Base-by-base conservation (phyloP, 2,888 invertebrate species). In the Limenitis camilla region DNA sequence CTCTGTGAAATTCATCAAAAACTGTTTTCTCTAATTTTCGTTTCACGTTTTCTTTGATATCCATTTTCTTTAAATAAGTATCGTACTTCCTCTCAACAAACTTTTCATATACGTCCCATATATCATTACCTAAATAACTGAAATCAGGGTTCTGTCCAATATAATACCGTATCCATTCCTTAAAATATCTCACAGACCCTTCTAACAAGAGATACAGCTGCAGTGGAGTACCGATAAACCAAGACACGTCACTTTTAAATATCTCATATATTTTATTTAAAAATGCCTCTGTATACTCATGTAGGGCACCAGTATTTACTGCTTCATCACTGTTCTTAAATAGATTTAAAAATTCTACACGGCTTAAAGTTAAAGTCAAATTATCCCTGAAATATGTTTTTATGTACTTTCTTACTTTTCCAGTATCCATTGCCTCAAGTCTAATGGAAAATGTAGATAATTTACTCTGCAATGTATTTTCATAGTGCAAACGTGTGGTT, bases 41-140 rank as follows among this genome's bases (percentile, higher is more conserved):
- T n/a, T 6, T 44, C 32, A 32, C 27, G 31, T 32, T 27, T 33
- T 44, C 31, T 27, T 32, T 33, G 8, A 33, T 8, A 33, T 44
- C 33, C 27, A 31, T 27, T 44, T 44, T 44, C 32, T 31, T 44
- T 8, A 44, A 44, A 44, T 44, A 44, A 44, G 33, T 31, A 9
- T 19, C 19, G 19, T 33, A 11, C 33, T 33, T 44, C 27, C 11
- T 10, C 6, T 33, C 19, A 27, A 44, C 27, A 44, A 44, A 44
- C 19, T 32, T 44, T 44, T 44, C 33, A 33, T 44, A 44, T 9
- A 44, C 32, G 11, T 11, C 19, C 43, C 43, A 44, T n/a, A n/a
- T n/a, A n/a, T n/a, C n/a, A n/a, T n/a, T n/a, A n/a, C n/a, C n/a
- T n/a, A n/a, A n/a, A n/a, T 33, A 19, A 9, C 9, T 32, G 6